These are phyloP conservation scores for Caranx melampygus DNA, from an alignment of 2,113 vertebrate genomes.

Conservation along the genomic window DNA sequence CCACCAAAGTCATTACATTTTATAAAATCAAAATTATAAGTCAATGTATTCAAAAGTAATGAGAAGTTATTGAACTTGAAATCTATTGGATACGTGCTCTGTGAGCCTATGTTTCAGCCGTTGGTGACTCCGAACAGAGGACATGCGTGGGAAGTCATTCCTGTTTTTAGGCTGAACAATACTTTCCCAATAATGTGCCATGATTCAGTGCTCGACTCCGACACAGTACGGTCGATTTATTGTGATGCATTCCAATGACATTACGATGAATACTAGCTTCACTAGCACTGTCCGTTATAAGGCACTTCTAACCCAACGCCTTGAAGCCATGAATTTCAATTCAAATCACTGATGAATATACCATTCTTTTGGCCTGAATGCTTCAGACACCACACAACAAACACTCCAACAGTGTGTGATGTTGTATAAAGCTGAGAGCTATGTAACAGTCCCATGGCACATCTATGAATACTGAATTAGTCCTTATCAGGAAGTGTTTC, in stretches of 20 bases:
- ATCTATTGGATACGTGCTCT: neutral
- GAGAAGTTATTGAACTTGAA: neutral
- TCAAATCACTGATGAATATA: slow-evolving; percentile 40
- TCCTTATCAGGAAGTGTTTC: slow-evolving; percentile 11
- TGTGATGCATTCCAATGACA: slow-evolving; percentile 46
- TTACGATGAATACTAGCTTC: slow-evolving; percentile 26
- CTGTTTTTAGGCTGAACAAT: slow-evolving; percentile 11
- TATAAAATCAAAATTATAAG: neutral
- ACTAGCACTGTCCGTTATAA: slow-evolving; percentile 16
- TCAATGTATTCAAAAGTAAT: neutral
- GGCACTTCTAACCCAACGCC: slow-evolving; percentile 27
- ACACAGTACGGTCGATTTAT: slow-evolving; percentile 54
- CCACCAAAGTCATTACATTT: no score
- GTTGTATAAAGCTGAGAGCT: neutral
- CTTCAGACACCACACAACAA: neutral
- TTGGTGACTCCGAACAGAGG: neutral
- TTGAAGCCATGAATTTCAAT: slow-evolving; percentile 54
- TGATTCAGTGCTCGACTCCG: slow-evolving; percentile 6
- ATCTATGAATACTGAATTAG: slow-evolving; percentile 10
- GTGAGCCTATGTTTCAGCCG: neutral
- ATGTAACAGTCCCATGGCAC: neutral
- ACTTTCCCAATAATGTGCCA: slow-evolving; percentile 28
- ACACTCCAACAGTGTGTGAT: slow-evolving; percentile 14
- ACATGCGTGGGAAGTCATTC: slow-evolving; percentile 1
- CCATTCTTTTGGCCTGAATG: slow-evolving; percentile 41